Conservation (phyloP, 2,113 vertebrate species). For the Microcebus murinus region DNA sequence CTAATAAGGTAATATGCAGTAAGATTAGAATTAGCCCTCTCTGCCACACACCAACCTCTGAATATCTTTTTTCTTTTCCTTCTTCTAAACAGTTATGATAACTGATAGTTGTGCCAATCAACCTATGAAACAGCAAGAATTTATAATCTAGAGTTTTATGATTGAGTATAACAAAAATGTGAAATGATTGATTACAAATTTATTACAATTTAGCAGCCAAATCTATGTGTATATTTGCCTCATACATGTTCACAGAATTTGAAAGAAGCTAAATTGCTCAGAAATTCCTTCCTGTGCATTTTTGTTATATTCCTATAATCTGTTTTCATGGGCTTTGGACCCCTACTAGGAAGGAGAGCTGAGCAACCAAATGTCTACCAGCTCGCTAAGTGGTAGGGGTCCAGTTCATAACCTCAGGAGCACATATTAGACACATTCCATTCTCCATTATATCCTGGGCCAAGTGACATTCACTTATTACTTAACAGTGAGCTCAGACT, state of each 20-base stretch:
- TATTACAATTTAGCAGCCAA: background rate
- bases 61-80: background rate
- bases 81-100: background rate
- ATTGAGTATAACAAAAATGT: background rate
- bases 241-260: background rate
- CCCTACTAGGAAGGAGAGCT: background rate
- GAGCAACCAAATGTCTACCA: background rate
- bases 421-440: slow-evolving; percentile 44
- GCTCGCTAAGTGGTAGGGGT: slow-evolving; percentile 19
- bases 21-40: slow-evolving; percentile 54
- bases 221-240: background rate
- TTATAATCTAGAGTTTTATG: background rate
- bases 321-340: background rate
- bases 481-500: slow-evolving; percentile 56
- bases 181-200: slow-evolving; percentile 39
- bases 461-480: background rate
- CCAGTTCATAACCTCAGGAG: slow-evolving; percentile 47
- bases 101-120: background rate
- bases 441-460: slow-evolving; percentile 20
- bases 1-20: background rate
- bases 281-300: background rate
- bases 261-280: background rate
- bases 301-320: background rate
- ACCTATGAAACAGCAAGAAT: slow-evolving; percentile 4
- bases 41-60: background rate